Evolutionary conservation across 1,140 invertebrate species (phyloP).

Genomic region (Helicoverpa zea): DNA sequence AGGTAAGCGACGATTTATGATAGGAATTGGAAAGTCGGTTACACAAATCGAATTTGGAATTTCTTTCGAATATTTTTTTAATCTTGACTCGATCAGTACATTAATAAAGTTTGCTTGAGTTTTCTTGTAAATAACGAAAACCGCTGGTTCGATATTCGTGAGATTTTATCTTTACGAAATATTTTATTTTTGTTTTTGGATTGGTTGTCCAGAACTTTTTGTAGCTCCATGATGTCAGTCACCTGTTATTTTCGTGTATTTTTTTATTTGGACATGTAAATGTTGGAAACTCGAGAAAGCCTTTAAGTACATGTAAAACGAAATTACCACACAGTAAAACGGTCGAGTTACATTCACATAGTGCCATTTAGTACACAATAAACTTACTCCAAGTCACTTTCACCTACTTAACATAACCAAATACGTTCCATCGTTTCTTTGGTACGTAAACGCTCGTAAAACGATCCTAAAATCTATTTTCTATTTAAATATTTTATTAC

Average conservation of each 20-base stretch:
- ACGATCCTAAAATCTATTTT: slow-evolving; percentile 50
- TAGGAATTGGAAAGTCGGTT: slow-evolving; percentile 40
- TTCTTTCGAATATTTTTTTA: slow-evolving; percentile 26
- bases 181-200: background rate
- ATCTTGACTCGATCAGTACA: background rate
- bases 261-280: background rate
- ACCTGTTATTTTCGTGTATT: background rate
- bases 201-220: background rate
- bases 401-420: slow-evolving; percentile 40
- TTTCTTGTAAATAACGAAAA: background rate
- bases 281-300: background rate
- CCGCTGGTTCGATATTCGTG: background rate
- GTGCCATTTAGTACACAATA: slow-evolving; percentile 31
- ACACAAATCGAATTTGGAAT: slow-evolving; percentile 43
- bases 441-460: slow-evolving; percentile 24
- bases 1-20: slow-evolving; percentile 38
- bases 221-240: background rate
- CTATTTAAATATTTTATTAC: slow-evolving; percentile 52
- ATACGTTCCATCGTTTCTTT: slow-evolving; percentile 13
- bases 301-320: slow-evolving; percentile 11
- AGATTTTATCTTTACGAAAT: background rate
- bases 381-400: slow-evolving; percentile 24
- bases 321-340: slow-evolving; percentile 17
- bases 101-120: slow-evolving; percentile 6
- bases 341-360: slow-evolving; percentile 19